phyloP scores from a whole-genome alignment of 2,888 invertebrate genomes.

The Dasysyrphus tricinctus region DNA sequence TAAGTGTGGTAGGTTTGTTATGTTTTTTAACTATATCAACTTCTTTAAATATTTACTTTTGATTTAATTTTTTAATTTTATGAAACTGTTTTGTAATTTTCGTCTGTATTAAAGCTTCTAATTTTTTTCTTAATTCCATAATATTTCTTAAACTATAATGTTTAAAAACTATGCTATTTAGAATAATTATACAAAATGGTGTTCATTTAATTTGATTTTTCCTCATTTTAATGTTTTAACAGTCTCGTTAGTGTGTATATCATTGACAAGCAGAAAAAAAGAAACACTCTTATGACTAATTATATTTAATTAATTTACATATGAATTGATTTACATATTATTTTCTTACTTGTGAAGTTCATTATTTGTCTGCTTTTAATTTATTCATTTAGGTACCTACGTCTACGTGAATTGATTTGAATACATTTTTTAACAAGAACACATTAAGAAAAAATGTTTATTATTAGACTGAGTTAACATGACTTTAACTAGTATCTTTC shows the following conservation, averaged over 20 bases:
- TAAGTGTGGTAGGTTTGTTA: slow-evolving; percentile 35
- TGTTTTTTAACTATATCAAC: background rate
- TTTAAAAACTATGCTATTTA: background rate
- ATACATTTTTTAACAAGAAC: background rate
- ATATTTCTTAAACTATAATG: background rate
- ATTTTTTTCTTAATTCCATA: background rate
- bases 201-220: background rate
- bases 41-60: background rate
- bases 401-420: background rate
- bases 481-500: background rate
- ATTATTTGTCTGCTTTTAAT: background rate
- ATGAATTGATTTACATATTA: slow-evolving; percentile 7
- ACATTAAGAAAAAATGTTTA: background rate
- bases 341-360: background rate
- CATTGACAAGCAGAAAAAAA: background rate
- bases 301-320: background rate
- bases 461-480: background rate
- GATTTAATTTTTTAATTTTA: background rate
- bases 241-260: background rate
- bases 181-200: background rate
- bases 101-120: background rate
- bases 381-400: slow-evolving; percentile 10
- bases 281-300: background rate
- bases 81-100: background rate
- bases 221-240: background rate